Percentiles rank a stretch among this genome's conserved stretches.
Evolutionary conservation across 2,888 invertebrate genomes (phyloP).

Genomic region (Strigamia maritima): DNA sequence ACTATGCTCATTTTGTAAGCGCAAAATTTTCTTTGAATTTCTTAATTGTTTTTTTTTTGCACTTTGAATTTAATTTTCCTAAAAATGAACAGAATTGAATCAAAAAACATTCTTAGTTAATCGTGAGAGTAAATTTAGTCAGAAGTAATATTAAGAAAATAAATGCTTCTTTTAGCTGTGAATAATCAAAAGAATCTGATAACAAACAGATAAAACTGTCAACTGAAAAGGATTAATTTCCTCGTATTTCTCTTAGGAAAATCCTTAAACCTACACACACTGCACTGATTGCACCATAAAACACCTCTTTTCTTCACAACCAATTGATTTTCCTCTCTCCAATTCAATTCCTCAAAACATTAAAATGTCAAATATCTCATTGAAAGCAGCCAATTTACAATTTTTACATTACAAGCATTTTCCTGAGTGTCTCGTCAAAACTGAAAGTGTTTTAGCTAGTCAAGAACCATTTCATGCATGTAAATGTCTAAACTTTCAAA

Average conservation of each 20-base stretch:
- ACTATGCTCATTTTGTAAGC: too few species aligned
- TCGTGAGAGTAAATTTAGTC: not conserved
- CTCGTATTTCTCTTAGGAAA: not conserved
- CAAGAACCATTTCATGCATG: too few species aligned
- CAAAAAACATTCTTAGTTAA: too few species aligned
- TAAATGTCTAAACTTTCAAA: too few species aligned
- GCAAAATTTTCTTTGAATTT: too few species aligned
- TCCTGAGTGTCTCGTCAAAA: too few species aligned
- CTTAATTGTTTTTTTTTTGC: too few species aligned
- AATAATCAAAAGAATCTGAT: not conserved
- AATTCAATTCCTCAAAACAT: not conserved
- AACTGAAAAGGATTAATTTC: not conserved
- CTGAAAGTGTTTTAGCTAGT: too few species aligned
- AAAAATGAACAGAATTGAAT: too few species aligned
- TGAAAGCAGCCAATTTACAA: too few species aligned
- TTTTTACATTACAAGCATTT: too few species aligned
- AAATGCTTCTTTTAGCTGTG: not conserved
- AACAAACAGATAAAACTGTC: not conserved
- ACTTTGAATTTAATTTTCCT: too few species aligned
- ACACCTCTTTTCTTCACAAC: not conserved
- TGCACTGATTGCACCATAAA: slow-evolving; percentile 24
- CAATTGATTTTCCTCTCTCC: not conserved
- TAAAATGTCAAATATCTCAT: not conserved
- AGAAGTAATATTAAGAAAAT: not conserved
- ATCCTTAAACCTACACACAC: not conserved